Evolutionary conservation across 2,113 vertebrate species (phyloP).

Genomic region (Gorsachius goisagi): DNA sequence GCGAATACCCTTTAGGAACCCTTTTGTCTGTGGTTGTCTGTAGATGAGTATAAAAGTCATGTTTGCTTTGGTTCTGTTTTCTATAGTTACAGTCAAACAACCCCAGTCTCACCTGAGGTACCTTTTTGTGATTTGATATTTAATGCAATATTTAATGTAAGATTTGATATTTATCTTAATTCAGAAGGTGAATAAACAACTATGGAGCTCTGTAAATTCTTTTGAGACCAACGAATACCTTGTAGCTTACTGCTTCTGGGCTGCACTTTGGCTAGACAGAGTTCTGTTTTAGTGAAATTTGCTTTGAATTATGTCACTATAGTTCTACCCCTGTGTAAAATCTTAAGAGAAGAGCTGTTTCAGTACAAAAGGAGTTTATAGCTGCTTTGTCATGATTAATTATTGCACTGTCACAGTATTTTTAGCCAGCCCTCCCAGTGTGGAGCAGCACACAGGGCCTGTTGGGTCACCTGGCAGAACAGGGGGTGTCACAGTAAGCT

Average conservation of each 20-base stretch:
- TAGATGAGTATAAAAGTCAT: background rate
- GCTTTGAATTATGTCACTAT: background rate
- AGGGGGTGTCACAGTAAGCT: background rate
- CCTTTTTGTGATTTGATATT: background rate
- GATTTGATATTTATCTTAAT: background rate
- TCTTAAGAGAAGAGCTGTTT: background rate
- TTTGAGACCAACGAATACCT: background rate
- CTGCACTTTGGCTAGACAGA: background rate
- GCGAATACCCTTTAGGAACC: background rate
- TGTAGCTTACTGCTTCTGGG: background rate
- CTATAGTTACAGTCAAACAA: background rate
- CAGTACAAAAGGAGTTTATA: background rate
- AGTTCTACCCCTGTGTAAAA: background rate
- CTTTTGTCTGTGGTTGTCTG: background rate
- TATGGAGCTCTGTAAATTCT: background rate
- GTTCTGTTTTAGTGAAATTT: background rate
- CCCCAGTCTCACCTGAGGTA: background rate
- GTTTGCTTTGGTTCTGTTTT: background rate
- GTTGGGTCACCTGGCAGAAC: background rate
- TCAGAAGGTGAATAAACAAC: background rate
- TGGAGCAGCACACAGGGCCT: background rate
- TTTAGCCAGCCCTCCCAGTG: background rate
- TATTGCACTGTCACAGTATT: background rate
- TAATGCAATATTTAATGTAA: background rate
- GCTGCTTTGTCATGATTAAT: background rate